Base-by-base conservation (phyloP, 2,113 vertebrate species). In the Gallinago jamesoni region DNA sequence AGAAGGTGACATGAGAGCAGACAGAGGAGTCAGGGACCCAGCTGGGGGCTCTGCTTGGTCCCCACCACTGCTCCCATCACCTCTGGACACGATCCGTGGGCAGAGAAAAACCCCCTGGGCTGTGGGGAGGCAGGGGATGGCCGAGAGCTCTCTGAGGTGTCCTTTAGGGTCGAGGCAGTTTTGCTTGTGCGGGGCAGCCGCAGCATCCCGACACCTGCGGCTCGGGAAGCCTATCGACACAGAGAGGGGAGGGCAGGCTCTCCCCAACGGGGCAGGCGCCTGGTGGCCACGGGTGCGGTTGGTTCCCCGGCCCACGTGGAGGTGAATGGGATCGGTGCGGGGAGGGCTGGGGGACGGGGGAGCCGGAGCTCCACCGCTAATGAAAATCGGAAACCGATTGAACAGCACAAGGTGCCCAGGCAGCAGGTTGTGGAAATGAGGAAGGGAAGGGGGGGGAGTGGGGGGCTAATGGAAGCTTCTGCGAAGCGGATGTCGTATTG, bases 331-430 rank as follows among this genome's bases (percentile, higher is more conserved):
- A 18, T 23, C 2, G 17, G 77, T 17, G 86, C 6, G 28, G 89
- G 85, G 89, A 94, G 94, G 77, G 97, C 87, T 84, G 78, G 64
- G 94, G 96, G 86, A 41, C 33, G 64, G 90, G 95, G 97, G 97
- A 50, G 27, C 90, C 87, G 83, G 75, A 23, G 76, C 96, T 96
- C 80, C 91, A 95, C 97, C 96, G 1, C 98, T 98, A 98, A 98
- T 98, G 98, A 98, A 98, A 98, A 98, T 97, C 98, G 98, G 98
- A 98, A 98, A 97, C 98, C 95, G 94, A 97, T 92, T 47, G 97
- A 97, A 91, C 83, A 93, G 97, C 97, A 75, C 97, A 97, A 97
- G 97, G 97, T 98, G 97, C 98, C 97, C 97, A 97, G 97, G 97
- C 98, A 98, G 98, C 97, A 97, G 98, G 97, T 96, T 98, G 98